Evolutionary conservation across 2,113 vertebrate genomes (phyloP), one percentile per base, ranked within the genome.

Genomic region (Protomyctophum bolini): DNA sequence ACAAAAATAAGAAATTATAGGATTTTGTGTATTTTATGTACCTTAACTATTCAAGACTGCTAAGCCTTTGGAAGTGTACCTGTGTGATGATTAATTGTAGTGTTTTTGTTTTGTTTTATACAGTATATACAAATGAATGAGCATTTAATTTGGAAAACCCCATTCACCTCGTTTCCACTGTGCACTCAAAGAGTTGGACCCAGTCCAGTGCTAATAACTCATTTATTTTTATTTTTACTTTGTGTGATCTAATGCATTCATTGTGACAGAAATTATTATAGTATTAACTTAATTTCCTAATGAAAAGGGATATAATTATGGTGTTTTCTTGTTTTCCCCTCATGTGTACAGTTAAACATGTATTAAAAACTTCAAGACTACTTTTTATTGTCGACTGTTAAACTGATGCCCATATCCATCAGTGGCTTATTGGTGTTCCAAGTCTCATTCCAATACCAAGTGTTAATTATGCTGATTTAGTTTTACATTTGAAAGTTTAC

Each of bases 291-390:
- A 92, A 91, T 92, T 94, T 96, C 95, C 94, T 97, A 96, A 98
- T 97, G 96, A 96, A 98, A 98, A 98, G 96, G 97, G 96, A 98
- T 96, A 93, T 97, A 96, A 97, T 95, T 94, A 95, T 96, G 96
- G 96, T 95, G 94, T 80, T 87, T 76, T 81, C 72, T 64, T 74
- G 85, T 81, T 81, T 91, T 87, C 92, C 90, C 90, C 79, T 68
- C 33, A 41, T 84, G 88, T 98, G 96, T 98, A 97, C 95, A 98
- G 95, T 95, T 96, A 96, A 97, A 95, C 89, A 86, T 96, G 94
- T 97, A 96, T 97, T 97, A 97, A 97, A 96, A 92, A 93, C 92
- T 93, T 92, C 85, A 91, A 94, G 91, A 93, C 94, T 95, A 91
- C 94, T 91, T 91, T 21, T 92, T 92, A 89, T 86, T 93, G 91